Evolutionary conservation across 2,797 vertebrate genomes (phyloP).

Genomic region (Onychomys torridus): DNA sequence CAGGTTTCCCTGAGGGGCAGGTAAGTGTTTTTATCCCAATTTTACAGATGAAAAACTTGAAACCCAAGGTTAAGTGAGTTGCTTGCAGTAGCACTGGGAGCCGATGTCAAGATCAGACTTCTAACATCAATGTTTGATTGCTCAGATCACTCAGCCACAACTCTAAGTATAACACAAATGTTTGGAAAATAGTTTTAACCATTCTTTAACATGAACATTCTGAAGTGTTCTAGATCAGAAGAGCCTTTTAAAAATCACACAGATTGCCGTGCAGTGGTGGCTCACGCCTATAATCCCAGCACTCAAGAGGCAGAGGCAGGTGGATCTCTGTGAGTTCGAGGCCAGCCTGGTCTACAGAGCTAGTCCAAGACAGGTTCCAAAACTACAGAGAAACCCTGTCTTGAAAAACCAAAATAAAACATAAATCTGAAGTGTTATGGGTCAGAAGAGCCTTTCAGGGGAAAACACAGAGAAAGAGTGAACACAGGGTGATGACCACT

Average conservation of each 20-base stretch:
- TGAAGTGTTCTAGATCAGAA: not conserved
- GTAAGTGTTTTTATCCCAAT: slow-evolving; percentile 72
- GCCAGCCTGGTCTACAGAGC: no score
- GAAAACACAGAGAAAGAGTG: not conserved
- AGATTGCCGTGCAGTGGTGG: no score
- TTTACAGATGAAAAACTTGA: slow-evolving; percentile 74
- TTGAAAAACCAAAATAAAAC: no score
- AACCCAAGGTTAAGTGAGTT: slow-evolving; percentile 71
- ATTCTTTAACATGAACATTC: not conserved
- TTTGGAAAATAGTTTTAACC: slow-evolving; percentile 55
- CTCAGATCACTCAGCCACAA: not conserved
- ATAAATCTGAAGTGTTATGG: not conserved
- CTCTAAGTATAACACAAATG: slow-evolving; percentile 9
- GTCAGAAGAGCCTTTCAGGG: not conserved
- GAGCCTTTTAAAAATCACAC: not conserved
- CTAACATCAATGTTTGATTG: slow-evolving; percentile 29
- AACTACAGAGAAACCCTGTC: no score
- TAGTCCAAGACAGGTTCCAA: no score
- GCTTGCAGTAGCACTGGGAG: not conserved
- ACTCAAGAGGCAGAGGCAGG: no score
- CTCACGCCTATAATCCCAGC: no score
- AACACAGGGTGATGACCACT: not conserved
- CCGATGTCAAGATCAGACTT: slow-evolving; percentile 34
- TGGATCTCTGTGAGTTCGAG: no score
- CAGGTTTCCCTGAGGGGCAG: slow-evolving; percentile 58